Evolutionary conservation across 2,888 invertebrate species (phyloP).

Genomic region (Sminthurinus aureus): DNA sequence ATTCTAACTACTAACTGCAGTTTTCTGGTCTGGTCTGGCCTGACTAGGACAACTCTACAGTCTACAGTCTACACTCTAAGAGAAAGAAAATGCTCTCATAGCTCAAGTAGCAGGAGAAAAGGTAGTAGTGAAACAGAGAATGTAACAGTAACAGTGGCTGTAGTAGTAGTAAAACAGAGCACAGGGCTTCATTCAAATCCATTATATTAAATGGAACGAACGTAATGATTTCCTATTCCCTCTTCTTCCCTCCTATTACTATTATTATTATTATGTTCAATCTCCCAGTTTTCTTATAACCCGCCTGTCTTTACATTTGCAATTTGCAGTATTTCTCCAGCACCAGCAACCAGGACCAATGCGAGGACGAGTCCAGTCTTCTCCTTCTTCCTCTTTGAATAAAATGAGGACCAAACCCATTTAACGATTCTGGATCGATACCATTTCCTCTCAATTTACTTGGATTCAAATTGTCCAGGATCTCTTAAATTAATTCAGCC

Average conservation of each 20-base stretch:
- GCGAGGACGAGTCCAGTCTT: background rate
- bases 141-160: background rate
- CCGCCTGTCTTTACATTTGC: background rate
- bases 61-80: background rate
- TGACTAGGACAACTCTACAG: too few relatives aligned
- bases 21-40: too few relatives aligned
- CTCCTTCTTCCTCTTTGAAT: background rate
- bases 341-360: too few relatives aligned
- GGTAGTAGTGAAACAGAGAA: too few relatives aligned
- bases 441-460: background rate
- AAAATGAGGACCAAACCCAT: background rate
- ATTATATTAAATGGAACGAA: slow-evolving; percentile 25
- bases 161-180: background rate
- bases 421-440: background rate
- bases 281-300: background rate
- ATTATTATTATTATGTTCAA: background rate
- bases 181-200: slow-evolving; percentile 19
- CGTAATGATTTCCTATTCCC: slow-evolving; percentile 31
- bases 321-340: background rate
- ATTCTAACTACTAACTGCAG: too few relatives aligned
- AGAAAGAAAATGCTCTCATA: too few relatives aligned
- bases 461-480: background rate
- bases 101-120: too few relatives aligned
- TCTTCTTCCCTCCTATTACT: background rate
- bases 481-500: background rate